Conservation (phyloP, 2,888 invertebrate genomes). For the Drosophila bunnanda region DNA sequence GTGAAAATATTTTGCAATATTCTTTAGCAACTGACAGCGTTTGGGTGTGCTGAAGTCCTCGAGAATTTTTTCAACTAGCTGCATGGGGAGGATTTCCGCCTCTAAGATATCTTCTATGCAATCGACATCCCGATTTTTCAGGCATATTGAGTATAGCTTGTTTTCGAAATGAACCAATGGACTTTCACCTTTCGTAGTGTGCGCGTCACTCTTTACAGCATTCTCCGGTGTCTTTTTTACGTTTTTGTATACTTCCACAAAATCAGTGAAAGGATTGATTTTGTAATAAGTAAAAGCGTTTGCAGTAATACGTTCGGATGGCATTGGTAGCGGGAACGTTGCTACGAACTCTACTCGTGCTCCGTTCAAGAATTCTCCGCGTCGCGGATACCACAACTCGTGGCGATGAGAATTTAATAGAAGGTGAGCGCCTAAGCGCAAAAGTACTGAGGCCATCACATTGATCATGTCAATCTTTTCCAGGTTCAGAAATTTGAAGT, state of each 20-base stretch:
- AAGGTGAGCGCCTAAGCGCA: constrained; percentile 51
- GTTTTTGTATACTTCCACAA: constrained; percentile 26
- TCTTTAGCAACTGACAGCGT: constrained; percentile 35
- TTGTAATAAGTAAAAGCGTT: constrained; percentile 48
- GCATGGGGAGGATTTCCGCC: background rate
- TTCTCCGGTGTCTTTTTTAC: constrained; percentile 1
- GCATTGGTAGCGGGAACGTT: too few species aligned
- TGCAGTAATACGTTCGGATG: constrained; percentile 5
- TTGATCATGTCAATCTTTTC: constrained; percentile 38
- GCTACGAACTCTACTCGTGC: background rate
- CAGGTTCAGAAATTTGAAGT: constrained; percentile 33
- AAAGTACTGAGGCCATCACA: constrained; percentile 44
- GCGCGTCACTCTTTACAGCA: background rate
- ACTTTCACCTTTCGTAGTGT: background rate
- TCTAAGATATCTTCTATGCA: constrained; percentile 15
- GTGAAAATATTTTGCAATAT: constrained; percentile 28
- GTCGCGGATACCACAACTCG: constrained; percentile 8
- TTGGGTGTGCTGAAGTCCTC: constrained; percentile 26
- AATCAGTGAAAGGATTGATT: constrained; percentile 36
- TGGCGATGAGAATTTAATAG: constrained; percentile 25
- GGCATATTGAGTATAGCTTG: constrained; percentile 23
- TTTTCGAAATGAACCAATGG: constrained; percentile 32
- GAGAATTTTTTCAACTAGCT: constrained; percentile 14
- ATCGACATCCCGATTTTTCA: constrained; percentile 23
- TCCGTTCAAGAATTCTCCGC: constrained; percentile 1